Evolutionary conservation across 92 coral and sea anemone genomes (phyloP).

Genomic region (Meandrina meandrites): DNA sequence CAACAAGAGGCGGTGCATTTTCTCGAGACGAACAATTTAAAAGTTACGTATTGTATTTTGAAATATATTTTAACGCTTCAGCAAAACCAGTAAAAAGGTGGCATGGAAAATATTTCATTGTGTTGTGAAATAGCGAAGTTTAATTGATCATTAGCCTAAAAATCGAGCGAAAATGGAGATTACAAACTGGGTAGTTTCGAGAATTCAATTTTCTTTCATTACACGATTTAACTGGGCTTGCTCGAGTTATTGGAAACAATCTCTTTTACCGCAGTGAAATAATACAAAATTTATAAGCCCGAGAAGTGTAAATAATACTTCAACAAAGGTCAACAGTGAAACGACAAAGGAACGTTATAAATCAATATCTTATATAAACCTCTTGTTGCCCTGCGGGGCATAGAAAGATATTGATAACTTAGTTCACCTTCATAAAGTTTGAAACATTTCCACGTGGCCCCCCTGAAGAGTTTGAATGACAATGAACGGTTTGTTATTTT

Average conservation of each 20-base stretch:
- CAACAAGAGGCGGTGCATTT: background rate
- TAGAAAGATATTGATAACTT: constrained; percentile 11
- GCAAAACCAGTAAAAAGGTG: constrained; percentile 9
- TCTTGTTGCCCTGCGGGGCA: constrained; percentile 42
- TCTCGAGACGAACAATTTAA: background rate
- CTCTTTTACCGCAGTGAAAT: constrained; percentile 24
- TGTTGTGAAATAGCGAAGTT: background rate
- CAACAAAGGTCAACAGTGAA: constrained; percentile 41
- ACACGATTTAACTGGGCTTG: background rate
- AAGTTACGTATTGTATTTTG: constrained; percentile 7
- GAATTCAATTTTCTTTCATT: background rate
- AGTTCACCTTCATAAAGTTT: constrained; percentile 38
- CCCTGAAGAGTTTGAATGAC: constrained; percentile 24
- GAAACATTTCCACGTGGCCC: constrained; percentile 44
- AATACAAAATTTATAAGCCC: constrained; percentile 46
- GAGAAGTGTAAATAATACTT: constrained; percentile 34
- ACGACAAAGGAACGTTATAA: constrained; percentile 30
- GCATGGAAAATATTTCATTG: background rate
- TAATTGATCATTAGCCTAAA: background rate
- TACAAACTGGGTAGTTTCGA: background rate
- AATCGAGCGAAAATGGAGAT: background rate
- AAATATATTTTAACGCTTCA: constrained; percentile 14
- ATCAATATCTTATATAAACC: constrained; percentile 43
- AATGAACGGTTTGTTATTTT: constrained; percentile 11
- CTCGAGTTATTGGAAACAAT: constrained; percentile 40